Evolutionary conservation across 2,888 invertebrate genomes (phyloP).

Genomic region (Tetheella fluctuosa): DNA sequence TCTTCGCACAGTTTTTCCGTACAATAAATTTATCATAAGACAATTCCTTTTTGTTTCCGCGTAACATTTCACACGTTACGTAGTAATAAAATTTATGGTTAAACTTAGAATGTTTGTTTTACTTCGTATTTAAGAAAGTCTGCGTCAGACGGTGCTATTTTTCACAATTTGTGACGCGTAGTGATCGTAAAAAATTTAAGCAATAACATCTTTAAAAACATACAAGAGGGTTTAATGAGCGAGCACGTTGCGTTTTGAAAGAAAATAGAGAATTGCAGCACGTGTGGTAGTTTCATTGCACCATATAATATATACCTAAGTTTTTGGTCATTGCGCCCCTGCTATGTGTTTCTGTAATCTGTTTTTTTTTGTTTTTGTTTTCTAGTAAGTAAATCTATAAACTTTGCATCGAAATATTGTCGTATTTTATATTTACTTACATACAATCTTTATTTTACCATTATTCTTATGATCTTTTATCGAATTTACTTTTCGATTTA

Average conservation of each 20-base stretch:
- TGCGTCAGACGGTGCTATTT: conserved; percentile 44
- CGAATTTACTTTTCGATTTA: too few relatives aligned
- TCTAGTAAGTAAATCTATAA: too few relatives aligned
- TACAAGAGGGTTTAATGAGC: conserved; percentile 11
- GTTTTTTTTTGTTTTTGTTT: too few relatives aligned
- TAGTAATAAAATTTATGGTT: conserved; percentile 50
- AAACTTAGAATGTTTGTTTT: conserved; percentile 41
- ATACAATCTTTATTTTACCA: too few relatives aligned
- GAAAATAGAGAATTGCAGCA: neutral
- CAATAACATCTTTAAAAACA: conserved; percentile 24
- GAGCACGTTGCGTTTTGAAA: neutral
- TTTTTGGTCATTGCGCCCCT: neutral
- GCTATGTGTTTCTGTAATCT: too few relatives aligned
- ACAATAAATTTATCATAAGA: conserved; percentile 42
- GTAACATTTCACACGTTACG: conserved; percentile 33
- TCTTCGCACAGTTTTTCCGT: conserved; percentile 24
- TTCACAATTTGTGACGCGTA: conserved; percentile 53
- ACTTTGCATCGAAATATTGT: too few relatives aligned
- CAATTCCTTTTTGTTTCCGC: conserved; percentile 39
- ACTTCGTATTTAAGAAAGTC: conserved; percentile 22
- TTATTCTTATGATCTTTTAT: too few relatives aligned
- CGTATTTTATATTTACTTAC: too few relatives aligned
- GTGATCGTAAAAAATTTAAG: conserved; percentile 40
- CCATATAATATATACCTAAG: neutral
- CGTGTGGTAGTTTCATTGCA: neutral